These are phyloP conservation scores for Erinaceus europaeus DNA, from an alignment of 2,113 vertebrate genomes.

Conservation along the genomic window DNA sequence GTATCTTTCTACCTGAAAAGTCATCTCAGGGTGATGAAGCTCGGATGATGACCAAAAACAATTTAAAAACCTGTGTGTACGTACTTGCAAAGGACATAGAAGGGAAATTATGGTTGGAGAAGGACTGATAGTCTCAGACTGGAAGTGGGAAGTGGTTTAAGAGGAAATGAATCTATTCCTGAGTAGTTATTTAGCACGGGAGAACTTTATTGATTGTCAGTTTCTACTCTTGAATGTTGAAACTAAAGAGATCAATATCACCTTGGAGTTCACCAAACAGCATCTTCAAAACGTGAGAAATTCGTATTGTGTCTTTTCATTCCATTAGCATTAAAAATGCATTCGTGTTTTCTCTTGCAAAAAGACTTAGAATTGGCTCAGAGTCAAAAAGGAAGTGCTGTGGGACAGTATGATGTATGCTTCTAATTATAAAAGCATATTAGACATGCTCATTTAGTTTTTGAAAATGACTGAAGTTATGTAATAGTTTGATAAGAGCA, in stretches of 20 bases:
- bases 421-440: slow-evolving; percentile 9
- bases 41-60: no score
- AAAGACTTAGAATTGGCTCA: slow-evolving; percentile 30
- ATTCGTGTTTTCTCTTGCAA: slow-evolving; percentile 18
- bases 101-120: not conserved
- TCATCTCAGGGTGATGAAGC: no score
- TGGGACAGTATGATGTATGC: not conserved
- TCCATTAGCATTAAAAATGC: slow-evolving; percentile 60
- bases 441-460: slow-evolving; percentile 28
- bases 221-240: slow-evolving; percentile 36
- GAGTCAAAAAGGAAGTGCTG: slow-evolving; percentile 32
- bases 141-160: slow-evolving; percentile 9
- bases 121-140: not conserved
- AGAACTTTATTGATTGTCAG: slow-evolving; percentile 49
- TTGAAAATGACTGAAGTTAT: slow-evolving; percentile 10
- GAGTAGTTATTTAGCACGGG: not conserved
- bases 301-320: not conserved
- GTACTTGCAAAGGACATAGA: not conserved
- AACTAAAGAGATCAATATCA: slow-evolving; percentile 52
- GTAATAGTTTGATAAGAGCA: slow-evolving; percentile 12
- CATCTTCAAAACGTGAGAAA: slow-evolving; percentile 61
- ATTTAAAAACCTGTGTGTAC: no score
- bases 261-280: slow-evolving; percentile 45
- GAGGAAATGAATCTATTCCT: not conserved
- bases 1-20: no score